Base-by-base conservation (phyloP, 2,797 vertebrate species). In the Pagetopsis macropterus region DNA sequence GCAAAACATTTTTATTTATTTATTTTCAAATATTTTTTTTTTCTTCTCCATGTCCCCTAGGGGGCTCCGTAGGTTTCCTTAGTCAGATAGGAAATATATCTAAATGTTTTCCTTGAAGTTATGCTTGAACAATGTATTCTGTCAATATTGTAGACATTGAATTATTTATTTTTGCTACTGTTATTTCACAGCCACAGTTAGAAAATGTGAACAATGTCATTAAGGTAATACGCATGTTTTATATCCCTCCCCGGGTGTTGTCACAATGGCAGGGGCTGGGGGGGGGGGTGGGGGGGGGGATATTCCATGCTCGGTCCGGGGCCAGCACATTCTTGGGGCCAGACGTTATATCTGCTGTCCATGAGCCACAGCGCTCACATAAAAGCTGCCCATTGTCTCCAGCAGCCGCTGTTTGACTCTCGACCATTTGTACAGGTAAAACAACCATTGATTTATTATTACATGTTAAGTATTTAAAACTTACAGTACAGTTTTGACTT, bases 251-350 rank as follows among this genome's bases (percentile, higher is more conserved):
- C 45, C 65, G 63, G 60, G 73, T 52, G 75, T 81, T 79, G 77
- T 83, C 54, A 41, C 66, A 65, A 78, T 65, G 80, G 85, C 72
- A 78, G 67, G 61, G 85, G 88, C 85, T 86, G 82, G 87, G 67
- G 61, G 87, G 85, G 87, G 81, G 85, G 87, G 81, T 87, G 87
- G 82, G 87, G 86, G 88, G 85, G 87, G 80, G 87, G 87, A 85
- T 88, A 84, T 93, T 87, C 91, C 76, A 83, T 79, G 70, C 84
- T 62, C 84, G 92, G 89, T 67, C 69, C 67, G 10, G 2, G 74
- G 91, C 93, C 94, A 94, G 83, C 68, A 61, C 90, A 93, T 94
- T 94, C 91, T 76, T 92, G 67, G 73, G 87, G 84, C 65, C 90
- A 88, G 85, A 88, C 83, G 75, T 91, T 93, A 91, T 91, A 94